Base-by-base conservation (phyloP, 2,113 vertebrate species). In the Coturnix japonica region DNA sequence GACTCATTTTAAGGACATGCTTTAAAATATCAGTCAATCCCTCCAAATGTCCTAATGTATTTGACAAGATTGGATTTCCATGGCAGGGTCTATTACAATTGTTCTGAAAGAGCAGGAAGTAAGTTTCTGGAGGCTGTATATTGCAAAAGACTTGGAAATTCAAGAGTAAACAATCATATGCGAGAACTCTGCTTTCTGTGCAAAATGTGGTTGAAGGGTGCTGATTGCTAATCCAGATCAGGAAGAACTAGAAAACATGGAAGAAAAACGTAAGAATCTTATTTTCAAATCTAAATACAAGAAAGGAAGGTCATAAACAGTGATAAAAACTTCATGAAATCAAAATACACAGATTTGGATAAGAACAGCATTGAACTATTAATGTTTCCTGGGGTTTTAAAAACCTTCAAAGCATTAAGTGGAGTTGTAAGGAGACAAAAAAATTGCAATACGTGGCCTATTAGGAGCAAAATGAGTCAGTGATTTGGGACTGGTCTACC, bases 351-450 rank as follows among this genome's bases (percentile, higher is more conserved):
- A 26, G 57, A 13, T 3, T 3, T 57, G 57, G 39, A 10, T 86
- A 64, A 71, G 57, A 88, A 86, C 19, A 86, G 31, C 43, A 17
- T 65, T 64, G 46, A 89, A 39, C 17, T 90, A n/a, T 60, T 90
- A 57, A 60, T 64, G 77, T 89, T 90, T 90, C 64, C 46, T 86
- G 63, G 53, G 41, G 66, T 43, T 87, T 78, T 84, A 75, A 67
- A 60, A 17, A 90, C 47, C 37, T 91, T 93, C 61, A 84, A 87
- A 93, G 67, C 11, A 16, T 28, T 26, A 51, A 74, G 46, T 14
- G n/a, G 20, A 6, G 56, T 93, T 61, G 8, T 57, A 47, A 79
- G 54, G 66, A 84, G 77, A n/a, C 47, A 89, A 64, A 87, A 54
- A 72, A 75, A 65, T 44, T 16, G 46, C 44, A 61, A 16, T 49